Evolutionary conservation across 2,888 invertebrate species (phyloP).

Genomic region (Hemistola chrysoprasaria): DNA sequence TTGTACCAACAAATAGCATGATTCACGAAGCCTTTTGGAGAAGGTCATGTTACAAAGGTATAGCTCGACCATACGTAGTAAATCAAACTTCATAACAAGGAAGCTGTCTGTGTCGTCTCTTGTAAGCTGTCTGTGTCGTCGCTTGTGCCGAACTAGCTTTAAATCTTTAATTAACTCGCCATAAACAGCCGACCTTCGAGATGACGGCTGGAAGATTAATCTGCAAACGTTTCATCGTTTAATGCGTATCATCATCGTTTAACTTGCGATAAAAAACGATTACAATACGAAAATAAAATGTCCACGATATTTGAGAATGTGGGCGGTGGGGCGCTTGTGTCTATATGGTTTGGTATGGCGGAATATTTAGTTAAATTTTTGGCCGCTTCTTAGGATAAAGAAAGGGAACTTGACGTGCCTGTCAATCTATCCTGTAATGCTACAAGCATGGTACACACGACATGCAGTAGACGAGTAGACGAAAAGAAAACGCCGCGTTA

Average conservation of each 20-base stretch:
- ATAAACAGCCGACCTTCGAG: constrained; percentile 56
- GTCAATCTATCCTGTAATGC: no score
- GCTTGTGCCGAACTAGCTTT: constrained; percentile 50
- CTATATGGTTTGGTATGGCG: no score
- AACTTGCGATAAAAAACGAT: constrained; percentile 21
- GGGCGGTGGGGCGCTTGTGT: no score
- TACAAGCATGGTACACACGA: no score
- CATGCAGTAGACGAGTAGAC: no score
- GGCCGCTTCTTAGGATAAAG: no score
- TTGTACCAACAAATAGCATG: constrained; percentile 55
- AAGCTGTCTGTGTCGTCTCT: constrained; percentile 36
- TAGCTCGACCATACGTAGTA: constrained; percentile 40
- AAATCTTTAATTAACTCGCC: constrained; percentile 67
- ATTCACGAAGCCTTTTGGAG: constrained; percentile 62
- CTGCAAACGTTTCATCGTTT: constrained; percentile 41
- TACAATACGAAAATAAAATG: constrained; percentile 9
- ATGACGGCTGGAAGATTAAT: constrained; percentile 55
- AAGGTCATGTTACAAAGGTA: constrained; percentile 48
- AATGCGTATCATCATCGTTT: constrained; percentile 33
- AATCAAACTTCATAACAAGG: constrained; percentile 64
- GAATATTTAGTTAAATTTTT: no score
- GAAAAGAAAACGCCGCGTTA: no score
- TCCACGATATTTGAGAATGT: no score
- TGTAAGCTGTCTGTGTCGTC: constrained; percentile 20
- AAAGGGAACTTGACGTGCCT: no score